Evolutionary conservation across 2,888 invertebrate genomes (phyloP), one percentile per base, ranked within the genome.

Genomic region (Ormyrus nitidulus): DNA sequence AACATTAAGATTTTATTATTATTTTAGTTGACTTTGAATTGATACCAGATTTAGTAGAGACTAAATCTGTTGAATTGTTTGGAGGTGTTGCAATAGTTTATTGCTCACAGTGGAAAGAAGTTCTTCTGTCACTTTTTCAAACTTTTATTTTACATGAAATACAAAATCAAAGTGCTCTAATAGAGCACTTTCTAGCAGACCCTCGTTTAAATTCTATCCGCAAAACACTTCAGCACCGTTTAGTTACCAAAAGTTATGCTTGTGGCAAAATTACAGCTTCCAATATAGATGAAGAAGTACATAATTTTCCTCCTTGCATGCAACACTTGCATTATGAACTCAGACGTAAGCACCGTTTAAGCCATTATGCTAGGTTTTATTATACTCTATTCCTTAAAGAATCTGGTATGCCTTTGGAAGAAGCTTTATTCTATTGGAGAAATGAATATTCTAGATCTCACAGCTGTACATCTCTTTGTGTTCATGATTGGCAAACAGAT

Each of bases 351-450:
- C 95, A 95, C 86, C 92, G 95, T 83, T 90, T 95, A n/a, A 92
- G 92, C 34, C 95, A 95, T 86, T 91, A 92, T 82, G 93, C 92
- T 51, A 91, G 93, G 85, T 94, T 95, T 85, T 92, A 93, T 84
- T 94, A 94, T 83, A 94, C 94, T 80, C 90, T 95, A 46, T 95
- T 94, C 89, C 89, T 95, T 70, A 95, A 95, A 91, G 94, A 94
- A 84, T 93, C 94, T 85, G 95, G 95, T 0, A 92, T 95, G 92
- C 92, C 93, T 4, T 86, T 95, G 48, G 91, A 93, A 78, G 93
- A 95, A 86, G 92, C 94, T 9, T 86, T 95, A 62, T 88, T 90
- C 46, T 94, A 95, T 88, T 95, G 95, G 94, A 92, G 91, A 86
- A 84, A 87, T 34, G 94, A 95, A 87, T 95, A 95, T 88, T 92